Evolutionary conservation across 2,888 invertebrate species (phyloP).

Genomic region (Drosophila greeni): DNA sequence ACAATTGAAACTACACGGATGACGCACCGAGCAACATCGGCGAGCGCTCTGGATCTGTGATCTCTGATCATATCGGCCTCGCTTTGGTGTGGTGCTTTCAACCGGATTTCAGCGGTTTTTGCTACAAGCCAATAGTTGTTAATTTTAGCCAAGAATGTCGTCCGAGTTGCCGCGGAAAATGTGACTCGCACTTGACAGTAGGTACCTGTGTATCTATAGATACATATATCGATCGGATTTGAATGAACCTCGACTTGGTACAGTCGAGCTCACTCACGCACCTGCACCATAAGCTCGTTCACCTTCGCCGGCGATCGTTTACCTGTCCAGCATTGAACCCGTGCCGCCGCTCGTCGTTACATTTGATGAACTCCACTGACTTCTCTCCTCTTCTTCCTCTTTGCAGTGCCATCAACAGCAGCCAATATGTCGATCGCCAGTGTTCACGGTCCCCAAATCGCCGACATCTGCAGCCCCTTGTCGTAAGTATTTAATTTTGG

Average conservation of each 20-base stretch:
- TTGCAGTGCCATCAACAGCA: constrained; percentile 79
- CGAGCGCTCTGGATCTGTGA: constrained; percentile 2
- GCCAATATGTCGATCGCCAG: constrained; percentile 81
- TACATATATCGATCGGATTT: constrained; percentile 31
- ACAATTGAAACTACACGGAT: constrained; percentile 41
- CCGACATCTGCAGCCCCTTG: constrained; percentile 78
- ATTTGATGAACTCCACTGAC: constrained; percentile 42
- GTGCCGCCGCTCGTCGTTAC: constrained; percentile 3
- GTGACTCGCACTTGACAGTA: constrained; percentile 27
- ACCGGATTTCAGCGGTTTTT: constrained; percentile 60
- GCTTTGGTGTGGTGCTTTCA: constrained; percentile 38
- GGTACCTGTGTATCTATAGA: constrained; percentile 6
- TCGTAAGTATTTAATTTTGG: constrained; percentile 72
- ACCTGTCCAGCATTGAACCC: constrained; percentile 34
- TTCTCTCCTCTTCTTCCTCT: constrained; percentile 60
- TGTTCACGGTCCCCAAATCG: constrained; percentile 80
- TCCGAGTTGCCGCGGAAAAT: constrained; percentile 31
- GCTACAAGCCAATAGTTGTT: constrained; percentile 38
- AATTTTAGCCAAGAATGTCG: constrained; percentile 53
- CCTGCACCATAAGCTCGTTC: constrained; percentile 64
- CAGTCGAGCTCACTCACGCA: constrained; percentile 56
- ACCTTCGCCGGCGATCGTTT: constrained; percentile 51
- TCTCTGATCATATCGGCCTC: constrained; percentile 26
- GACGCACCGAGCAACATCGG: constrained; percentile 31
- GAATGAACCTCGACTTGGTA: constrained; percentile 43